Evolutionary conservation across 2,797 vertebrate genomes (phyloP).

Genomic region (Chaenodraco wilsoni): DNA sequence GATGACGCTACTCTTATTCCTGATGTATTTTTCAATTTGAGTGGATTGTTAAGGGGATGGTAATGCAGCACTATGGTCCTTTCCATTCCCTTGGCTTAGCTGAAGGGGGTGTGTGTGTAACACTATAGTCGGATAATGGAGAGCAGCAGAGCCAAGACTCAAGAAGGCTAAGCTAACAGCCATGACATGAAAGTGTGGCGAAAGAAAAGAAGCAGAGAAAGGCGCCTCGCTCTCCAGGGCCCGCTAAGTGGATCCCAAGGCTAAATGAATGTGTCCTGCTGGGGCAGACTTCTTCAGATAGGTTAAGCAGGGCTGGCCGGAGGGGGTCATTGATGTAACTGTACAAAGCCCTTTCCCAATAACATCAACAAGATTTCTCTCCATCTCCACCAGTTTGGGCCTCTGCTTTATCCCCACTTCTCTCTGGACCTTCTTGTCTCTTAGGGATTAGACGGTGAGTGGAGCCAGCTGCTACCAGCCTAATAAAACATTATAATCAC

Average conservation of each 20-base stretch:
- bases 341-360: slow-evolving; percentile 29
- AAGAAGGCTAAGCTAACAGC: slow-evolving; percentile 77
- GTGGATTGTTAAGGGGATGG: slow-evolving; percentile 73
- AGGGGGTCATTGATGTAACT: slow-evolving; percentile 51
- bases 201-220: slow-evolving; percentile 70
- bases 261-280: slow-evolving; percentile 69
- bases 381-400: slow-evolving; percentile 15
- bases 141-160: slow-evolving; percentile 64
- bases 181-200: slow-evolving; percentile 79
- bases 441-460: slow-evolving; percentile 21
- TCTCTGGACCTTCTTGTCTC: slow-evolving; percentile 33
- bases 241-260: slow-evolving; percentile 70
- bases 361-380: slow-evolving; percentile 27
- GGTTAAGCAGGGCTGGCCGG: slow-evolving; percentile 45
- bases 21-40: slow-evolving; percentile 72
- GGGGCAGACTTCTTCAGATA: slow-evolving; percentile 57
- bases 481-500: slow-evolving; percentile 60
- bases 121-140: slow-evolving; percentile 73
- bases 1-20: slow-evolving; percentile 71
- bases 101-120: slow-evolving; percentile 5
- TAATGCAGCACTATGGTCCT: slow-evolving; percentile 73
- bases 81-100: slow-evolving; percentile 65
- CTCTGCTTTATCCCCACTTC: slow-evolving; percentile 24
- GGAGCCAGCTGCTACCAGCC: slow-evolving; percentile 49
- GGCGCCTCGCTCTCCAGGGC: slow-evolving; percentile 54